Percentiles rank a stretch among this genome's conserved stretches.
These are phyloP conservation scores for Parasteatoda tepidariorum DNA, from an alignment of 1,140 invertebrate species.

Conservation along the genomic window DNA sequence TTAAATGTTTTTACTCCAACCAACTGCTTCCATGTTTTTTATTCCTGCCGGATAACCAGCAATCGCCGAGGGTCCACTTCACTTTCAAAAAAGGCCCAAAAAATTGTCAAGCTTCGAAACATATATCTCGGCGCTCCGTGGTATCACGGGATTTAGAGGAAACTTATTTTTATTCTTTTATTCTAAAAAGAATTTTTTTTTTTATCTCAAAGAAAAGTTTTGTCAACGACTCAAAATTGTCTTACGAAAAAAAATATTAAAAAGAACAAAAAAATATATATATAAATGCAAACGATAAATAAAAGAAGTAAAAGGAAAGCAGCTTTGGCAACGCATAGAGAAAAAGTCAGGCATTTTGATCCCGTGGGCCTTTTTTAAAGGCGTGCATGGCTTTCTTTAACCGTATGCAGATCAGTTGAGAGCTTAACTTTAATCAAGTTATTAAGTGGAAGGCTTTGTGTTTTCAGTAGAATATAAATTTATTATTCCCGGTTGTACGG, in stretches of 20 bases:
- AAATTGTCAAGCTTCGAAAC: constrained; percentile 30
- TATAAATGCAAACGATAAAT: not conserved
- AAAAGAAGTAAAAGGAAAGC: constrained; percentile 17
- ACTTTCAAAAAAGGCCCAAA: constrained; percentile 11
- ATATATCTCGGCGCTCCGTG: constrained; percentile 41
- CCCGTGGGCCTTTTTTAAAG: constrained; percentile 59
- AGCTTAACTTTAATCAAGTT: constrained; percentile 61
- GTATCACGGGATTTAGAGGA: constrained; percentile 37
- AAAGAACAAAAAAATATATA: not conserved
- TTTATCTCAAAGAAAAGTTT: constrained; percentile 23
- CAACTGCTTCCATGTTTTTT: constrained; percentile 18
- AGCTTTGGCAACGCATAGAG: constrained; percentile 12
- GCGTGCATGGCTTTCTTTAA: constrained; percentile 28
- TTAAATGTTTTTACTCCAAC: constrained; percentile 42
- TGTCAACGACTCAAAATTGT: constrained; percentile 52
- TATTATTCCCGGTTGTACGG: constrained; percentile 39
- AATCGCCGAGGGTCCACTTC: not conserved
- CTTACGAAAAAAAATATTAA: not conserved
- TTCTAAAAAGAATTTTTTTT: constrained; percentile 11
- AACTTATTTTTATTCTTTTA: constrained; percentile 1
- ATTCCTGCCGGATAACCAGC: not conserved
- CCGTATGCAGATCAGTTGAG: constrained; percentile 47
- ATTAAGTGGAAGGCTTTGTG: constrained; percentile 38
- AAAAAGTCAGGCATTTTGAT: constrained; percentile 31
- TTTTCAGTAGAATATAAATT: constrained; percentile 55